Base-by-base conservation (phyloP, 1,140 invertebrate species). In the Dysdera silvatica region DNA sequence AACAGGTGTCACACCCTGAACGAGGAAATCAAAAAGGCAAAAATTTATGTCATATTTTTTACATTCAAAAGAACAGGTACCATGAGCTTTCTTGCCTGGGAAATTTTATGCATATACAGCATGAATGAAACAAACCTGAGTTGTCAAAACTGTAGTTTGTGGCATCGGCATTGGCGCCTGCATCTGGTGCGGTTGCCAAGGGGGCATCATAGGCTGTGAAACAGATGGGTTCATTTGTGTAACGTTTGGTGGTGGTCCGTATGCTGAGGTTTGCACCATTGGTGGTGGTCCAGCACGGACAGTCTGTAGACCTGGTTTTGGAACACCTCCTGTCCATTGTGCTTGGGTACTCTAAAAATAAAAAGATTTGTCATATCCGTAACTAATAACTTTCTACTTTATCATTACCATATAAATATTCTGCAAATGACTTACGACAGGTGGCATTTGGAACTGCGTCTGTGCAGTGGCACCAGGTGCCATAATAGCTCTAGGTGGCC, bases 401-500 rank as follows among this genome's bases (percentile, higher is more conserved):
- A 45, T 4, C 37, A 26, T 16, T 43, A 20, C 32, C 41, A 37
- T 12, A 40, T 14, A 54, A 18, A 54, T 5, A n/a, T 16, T 32
- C 20, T 28, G 8, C 23, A 23, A n/a, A 16, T 24, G 14, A n/a
- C 8, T 12, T 20, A 8, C 20, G 35, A 26, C 12, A 54, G 28
- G 16, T 12, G 12, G 8, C 12, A 12, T 37, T 37, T 18, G 16
- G 26, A 7, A 33, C n/a, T n/a, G n/a, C n/a, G 52, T 33, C n/a
- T 37, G 35, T 31, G 16, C 4, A 16, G 23, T 6, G 6, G 48
- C 23, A 2, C n/a, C n/a, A n/a, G 66, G 66, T 12, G 66, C 57
- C 66, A 67, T 67, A 12, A 67, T 59, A 35, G 66, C 49, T 20
- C 62, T 40, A 24, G 66, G 61, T 10, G 54, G 52, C 7, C 58